Evolutionary conservation across 2,113 vertebrate genomes (phyloP), one percentile per base, ranked within the genome.

Genomic region (Urocolius indicus): DNA sequence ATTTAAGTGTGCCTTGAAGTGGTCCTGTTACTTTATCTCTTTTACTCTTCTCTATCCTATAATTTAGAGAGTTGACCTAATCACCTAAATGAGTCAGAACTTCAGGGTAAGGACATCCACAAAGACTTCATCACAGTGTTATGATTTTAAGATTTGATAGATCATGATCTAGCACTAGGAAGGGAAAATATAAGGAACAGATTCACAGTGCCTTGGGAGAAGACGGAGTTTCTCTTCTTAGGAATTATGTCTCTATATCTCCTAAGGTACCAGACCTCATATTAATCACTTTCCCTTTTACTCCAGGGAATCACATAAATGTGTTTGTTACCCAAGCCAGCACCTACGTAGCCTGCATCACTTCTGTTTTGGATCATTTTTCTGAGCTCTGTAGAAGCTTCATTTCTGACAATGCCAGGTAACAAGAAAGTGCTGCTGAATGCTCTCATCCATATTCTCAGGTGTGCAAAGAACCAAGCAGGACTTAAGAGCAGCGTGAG

Each of bases 51-150:
- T 86, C 36, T 41, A 46, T 93, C 46, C 58, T 79, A 86, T 57
- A 67, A 61, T 67, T 68, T 62, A 65, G 9, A n/a, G n/a, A 38
- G 38, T 55, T 76, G 34, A 59, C 36, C 65, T 86, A 61, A 79
- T 83, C 27, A 86, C 23, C 58, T 92, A 83, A 95, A 72, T 79
- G n/a, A 82, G 45, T 84, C 61, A 89, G 59, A 94, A 79, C 51
- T 93, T 91, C 36, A 84, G 43, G 21, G 12, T 43, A 80, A 62
- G 83, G 48, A 83, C 29, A 71, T 90, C 21, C 62, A 59, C 26
- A 87, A 79, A 85, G 29, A 30, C n/a, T 63, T 93, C 51, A 49
- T 73, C 63, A 63, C 91, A 86, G 32, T 67, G 20, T 57, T 75
- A 36, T 2, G 13, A 63, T 86, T 95, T 81, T 90, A 59, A 82